These are phyloP conservation scores for Calephelis virginiensis DNA, from an alignment of 1,140 invertebrate genomes.

Conservation along the genomic window DNA sequence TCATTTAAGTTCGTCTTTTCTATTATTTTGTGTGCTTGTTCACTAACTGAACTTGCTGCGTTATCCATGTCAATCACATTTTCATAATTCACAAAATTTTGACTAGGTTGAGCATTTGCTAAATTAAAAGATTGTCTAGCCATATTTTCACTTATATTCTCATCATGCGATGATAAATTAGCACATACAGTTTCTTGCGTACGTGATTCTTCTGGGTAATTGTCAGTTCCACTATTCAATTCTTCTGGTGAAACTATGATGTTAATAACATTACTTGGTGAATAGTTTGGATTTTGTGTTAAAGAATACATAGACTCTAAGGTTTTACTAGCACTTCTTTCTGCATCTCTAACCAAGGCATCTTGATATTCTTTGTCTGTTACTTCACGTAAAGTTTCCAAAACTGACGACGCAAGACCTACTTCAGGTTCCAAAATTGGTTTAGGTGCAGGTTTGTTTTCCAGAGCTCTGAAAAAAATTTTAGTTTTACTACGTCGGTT, in stretches of 20 bases:
- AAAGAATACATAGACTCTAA: conserved; percentile 30
- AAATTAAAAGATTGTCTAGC: not conserved
- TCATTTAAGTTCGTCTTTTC: conserved; percentile 26
- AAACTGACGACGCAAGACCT: conserved; percentile 60
- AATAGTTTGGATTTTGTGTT: conserved; percentile 25
- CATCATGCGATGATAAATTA: conserved; percentile 33
- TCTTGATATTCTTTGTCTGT: conserved; percentile 68
- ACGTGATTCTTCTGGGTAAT: conserved; percentile 46
- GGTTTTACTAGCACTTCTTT: conserved; percentile 36
- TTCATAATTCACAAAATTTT: conserved; percentile 25
- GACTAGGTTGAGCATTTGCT: conserved; percentile 18
- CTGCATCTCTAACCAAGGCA: conserved; percentile 59
- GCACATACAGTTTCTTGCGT: conserved; percentile 45
- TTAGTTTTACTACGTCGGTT: not conserved
- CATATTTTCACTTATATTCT: conserved; percentile 21
- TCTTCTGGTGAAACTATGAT: conserved; percentile 49
- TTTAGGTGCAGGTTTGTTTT: conserved; percentile 43
- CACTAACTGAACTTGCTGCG: conserved; percentile 46
- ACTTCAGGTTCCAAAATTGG: conserved; percentile 64
- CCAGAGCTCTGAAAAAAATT: conserved; percentile 38
- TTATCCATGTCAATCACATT: conserved; percentile 46
- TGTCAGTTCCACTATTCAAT: conserved; percentile 32
- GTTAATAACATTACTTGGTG: conserved; percentile 43
- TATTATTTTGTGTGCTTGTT: conserved; percentile 28
- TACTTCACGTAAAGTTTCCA: conserved; percentile 58